A percentile compares a stretch with the other conserved stretches of the same genome.
phyloP scores from a whole-genome alignment of 2,888 invertebrate genomes.

The Caenorhabditis sp. region DNA sequence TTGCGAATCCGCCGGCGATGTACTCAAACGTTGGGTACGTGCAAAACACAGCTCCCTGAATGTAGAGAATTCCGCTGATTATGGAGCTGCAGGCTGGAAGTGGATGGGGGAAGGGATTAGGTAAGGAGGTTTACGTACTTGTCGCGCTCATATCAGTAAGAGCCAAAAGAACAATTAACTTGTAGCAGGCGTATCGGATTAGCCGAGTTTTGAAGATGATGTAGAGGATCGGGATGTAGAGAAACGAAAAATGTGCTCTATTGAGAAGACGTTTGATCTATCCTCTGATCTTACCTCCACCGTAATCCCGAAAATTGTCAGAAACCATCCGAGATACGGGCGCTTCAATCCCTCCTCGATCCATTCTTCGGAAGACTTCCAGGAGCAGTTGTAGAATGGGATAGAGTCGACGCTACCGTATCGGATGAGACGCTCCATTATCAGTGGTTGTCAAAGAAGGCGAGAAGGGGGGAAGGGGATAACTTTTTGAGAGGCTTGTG shows the following conservation, averaged over 20 bases:
- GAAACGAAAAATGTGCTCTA: conserved; percentile 12
- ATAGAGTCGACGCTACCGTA: conserved; percentile 46
- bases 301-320: conserved; percentile 25
- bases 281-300: conserved; percentile 22
- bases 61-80: conserved; percentile 49
- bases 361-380: conserved; percentile 44
- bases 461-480: no score
- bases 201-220: conserved; percentile 44
- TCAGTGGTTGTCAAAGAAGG: no score
- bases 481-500: no score
- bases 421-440: conserved; percentile 37
- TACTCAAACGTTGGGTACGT: conserved; percentile 45
- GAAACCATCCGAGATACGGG: conserved; percentile 40
- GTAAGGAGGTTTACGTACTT: conserved; percentile 14
- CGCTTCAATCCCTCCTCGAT: conserved; percentile 17
- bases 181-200: conserved; percentile 39
- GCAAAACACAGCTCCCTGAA: conserved; percentile 52
- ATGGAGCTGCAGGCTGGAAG: conserved; percentile 41
- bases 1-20: conserved; percentile 51
- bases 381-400: conserved; percentile 46
- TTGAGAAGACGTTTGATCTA: no score
- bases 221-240: conserved; percentile 50
- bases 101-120: no score
- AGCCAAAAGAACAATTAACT: conserved; percentile 38
- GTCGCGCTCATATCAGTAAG: conserved; percentile 48